Evolutionary conservation across 2,113 vertebrate genomes (phyloP), one percentile per base, ranked within the genome.

Genomic region (Callaeas wilsoni): DNA sequence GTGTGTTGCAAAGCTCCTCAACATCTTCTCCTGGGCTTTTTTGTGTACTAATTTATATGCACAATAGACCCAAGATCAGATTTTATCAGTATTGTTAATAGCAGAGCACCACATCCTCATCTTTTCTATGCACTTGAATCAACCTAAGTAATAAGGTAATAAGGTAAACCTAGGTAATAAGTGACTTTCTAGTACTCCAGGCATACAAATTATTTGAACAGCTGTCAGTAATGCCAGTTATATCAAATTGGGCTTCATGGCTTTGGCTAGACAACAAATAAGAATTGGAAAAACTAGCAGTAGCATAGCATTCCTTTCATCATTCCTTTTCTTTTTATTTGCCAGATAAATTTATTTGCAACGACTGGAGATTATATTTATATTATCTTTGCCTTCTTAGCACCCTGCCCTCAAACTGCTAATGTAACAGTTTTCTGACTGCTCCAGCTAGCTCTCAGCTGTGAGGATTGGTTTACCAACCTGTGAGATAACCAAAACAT

Each of bases 391-490:
- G 91, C 69, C 84, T 84, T 68, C 56, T 94, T 92, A 91, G 56
- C 84, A 84, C 84, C 49, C 49, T 94, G 76, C 89, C 80, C 86
- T 95, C 68, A 32, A 56, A 88, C 75, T 89, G n/a, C 73, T 93
- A 78, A 77, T 93, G 65, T 92, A 81, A 84, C 68, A 90, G 76
- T 84, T 94, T 94, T 90, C 68, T 92, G 84, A 47, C 35, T 91
- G 73, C 65, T 96, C 80, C 71, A 80, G 41, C 56, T 93, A 70
- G 30, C 67, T 87, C 22, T 85, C 62, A 80, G 22, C 80, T 16
- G 7, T 77, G 68, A 70, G 59, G 41, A 74, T 79, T 69, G 56
- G 42, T 84, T 93, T 75, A 64, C 80, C 68, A 92, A 22, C 68
- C 71, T 92, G 68, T 84, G 89, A 92, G 89, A 89, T 84, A 94